These are phyloP conservation scores for Drosophila demipolita DNA, from an alignment of 2,888 invertebrate genomes.

Conservation along the genomic window DNA sequence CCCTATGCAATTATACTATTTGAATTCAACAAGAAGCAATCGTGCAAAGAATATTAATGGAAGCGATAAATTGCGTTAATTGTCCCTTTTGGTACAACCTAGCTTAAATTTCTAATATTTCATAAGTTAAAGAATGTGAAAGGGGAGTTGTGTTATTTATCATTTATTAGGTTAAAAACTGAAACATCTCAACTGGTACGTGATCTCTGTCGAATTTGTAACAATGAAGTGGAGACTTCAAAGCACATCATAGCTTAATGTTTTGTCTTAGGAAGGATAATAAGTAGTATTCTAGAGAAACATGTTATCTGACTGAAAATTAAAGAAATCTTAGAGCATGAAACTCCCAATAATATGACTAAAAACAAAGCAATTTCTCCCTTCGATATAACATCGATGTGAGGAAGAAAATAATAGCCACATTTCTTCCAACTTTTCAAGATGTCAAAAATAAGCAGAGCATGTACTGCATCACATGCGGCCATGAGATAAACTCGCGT, in stretches of 20 bases:
- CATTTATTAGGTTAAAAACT: not conserved
- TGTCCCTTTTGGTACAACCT: not conserved
- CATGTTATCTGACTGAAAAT: too few species aligned
- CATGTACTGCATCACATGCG: slow-evolving; percentile 98
- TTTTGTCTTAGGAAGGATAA: too few species aligned
- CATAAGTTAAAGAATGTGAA: not conserved
- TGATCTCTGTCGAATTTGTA: too few species aligned
- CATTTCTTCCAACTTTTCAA: not conserved
- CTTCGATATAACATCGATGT: too few species aligned
- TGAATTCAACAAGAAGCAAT: not conserved
- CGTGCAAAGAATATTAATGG: not conserved
- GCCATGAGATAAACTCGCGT: slow-evolving; percentile 96
- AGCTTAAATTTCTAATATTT: not conserved
- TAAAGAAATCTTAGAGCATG: not conserved
- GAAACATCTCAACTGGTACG: not conserved
- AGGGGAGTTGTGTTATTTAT: not conserved
- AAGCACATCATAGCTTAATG: too few species aligned
- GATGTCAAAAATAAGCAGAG: slow-evolving; percentile 89
- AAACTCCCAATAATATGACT: not conserved
- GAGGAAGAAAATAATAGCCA: not conserved
- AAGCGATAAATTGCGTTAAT: not conserved
- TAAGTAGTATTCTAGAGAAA: too few species aligned
- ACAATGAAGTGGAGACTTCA: too few species aligned
- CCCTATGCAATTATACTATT: not conserved
- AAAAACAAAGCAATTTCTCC: too few species aligned